These are phyloP conservation scores for Altica lythri DNA, from an alignment of 2,888 invertebrate species.

Conservation along the genomic window DNA sequence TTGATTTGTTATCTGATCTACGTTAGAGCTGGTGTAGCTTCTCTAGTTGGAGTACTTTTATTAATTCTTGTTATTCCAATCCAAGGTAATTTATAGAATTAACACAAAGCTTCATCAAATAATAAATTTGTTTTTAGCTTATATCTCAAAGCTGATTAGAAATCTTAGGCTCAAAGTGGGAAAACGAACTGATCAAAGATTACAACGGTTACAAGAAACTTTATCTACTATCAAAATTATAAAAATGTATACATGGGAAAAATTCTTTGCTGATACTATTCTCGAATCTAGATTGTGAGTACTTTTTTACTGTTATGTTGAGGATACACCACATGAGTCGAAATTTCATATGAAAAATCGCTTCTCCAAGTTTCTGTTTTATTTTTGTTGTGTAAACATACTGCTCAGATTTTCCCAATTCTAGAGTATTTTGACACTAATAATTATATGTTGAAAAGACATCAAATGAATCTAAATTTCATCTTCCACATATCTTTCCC, in stretches of 20 bases:
- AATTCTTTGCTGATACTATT: slow-evolving; percentile 56
- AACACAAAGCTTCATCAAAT: not conserved
- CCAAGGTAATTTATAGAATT: slow-evolving; percentile 37
- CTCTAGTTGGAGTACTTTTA: slow-evolving; percentile 61
- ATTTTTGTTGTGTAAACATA: too few species aligned
- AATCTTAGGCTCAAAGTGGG: slow-evolving; percentile 41
- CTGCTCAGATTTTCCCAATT: too few species aligned
- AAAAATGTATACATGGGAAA: slow-evolving; percentile 51
- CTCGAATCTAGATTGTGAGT: slow-evolving; percentile 55
- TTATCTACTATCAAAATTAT: slow-evolving; percentile 47
- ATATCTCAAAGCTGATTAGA: slow-evolving; percentile 35
- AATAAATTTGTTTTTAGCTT: slow-evolving; percentile 33
- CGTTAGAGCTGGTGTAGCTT: slow-evolving; percentile 59
- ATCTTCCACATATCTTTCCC: too few species aligned
- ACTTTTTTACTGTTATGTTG: too few species aligned
- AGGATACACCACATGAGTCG: too few species aligned
- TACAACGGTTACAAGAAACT: slow-evolving; percentile 48
- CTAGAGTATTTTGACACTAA: too few species aligned
- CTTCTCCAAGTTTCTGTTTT: too few species aligned
- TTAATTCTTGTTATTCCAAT: slow-evolving; percentile 49
- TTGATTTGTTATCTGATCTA: slow-evolving; percentile 82
- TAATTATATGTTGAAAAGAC: too few species aligned
- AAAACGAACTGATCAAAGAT: slow-evolving; percentile 49
- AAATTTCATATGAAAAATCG: not conserved
- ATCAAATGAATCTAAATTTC: too few species aligned